phyloP scores from a whole-genome alignment of 2,113 vertebrate genomes.

The Gymnobelideus leadbeateri region DNA sequence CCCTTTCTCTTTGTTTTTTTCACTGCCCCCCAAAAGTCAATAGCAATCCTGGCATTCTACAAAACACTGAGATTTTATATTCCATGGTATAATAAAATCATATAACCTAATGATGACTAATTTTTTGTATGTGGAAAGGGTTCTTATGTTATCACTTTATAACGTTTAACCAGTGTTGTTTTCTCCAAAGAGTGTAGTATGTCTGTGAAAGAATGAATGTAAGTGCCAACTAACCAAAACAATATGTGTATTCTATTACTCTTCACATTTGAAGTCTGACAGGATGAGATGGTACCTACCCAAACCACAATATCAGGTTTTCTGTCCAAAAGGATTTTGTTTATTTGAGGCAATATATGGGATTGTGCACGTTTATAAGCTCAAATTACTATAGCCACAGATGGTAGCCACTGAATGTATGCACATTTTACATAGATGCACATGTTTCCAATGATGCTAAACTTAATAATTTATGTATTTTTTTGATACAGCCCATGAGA shows the following conservation, averaged over 20 bases:
- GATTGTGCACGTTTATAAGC: slow-evolving; percentile 66
- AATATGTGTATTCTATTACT: slow-evolving; percentile 51
- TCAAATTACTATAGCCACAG: slow-evolving; percentile 77
- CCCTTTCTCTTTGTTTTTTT: background rate
- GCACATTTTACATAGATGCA: slow-evolving; percentile 77
- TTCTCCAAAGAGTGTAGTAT: slow-evolving; percentile 22
- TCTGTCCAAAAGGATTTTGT: slow-evolving; percentile 68
- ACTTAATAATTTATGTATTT: slow-evolving; percentile 78
- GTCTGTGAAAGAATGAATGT: slow-evolving; percentile 20
- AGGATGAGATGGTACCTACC: slow-evolving; percentile 72
- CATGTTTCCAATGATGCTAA: slow-evolving; percentile 85
- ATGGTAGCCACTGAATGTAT: slow-evolving; percentile 78
- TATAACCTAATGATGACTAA: background rate
- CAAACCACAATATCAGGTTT: slow-evolving; percentile 76
- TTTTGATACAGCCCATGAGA: slow-evolving; percentile 77
- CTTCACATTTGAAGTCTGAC: slow-evolving; percentile 63
- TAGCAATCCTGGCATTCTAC: background rate
- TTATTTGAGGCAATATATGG: slow-evolving; percentile 71
- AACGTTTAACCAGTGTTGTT: slow-evolving; percentile 44
- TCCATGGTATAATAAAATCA: background rate
- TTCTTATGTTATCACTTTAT: background rate
- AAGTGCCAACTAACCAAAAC: slow-evolving; percentile 63
- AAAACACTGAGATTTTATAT: background rate
- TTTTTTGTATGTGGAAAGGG: background rate
- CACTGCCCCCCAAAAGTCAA: background rate